A percentile compares a stretch with the other conserved stretches of the same genome.
Evolutionary conservation across 2,113 vertebrate species (phyloP).

Genomic region (Gasterosteus aculeatus): DNA sequence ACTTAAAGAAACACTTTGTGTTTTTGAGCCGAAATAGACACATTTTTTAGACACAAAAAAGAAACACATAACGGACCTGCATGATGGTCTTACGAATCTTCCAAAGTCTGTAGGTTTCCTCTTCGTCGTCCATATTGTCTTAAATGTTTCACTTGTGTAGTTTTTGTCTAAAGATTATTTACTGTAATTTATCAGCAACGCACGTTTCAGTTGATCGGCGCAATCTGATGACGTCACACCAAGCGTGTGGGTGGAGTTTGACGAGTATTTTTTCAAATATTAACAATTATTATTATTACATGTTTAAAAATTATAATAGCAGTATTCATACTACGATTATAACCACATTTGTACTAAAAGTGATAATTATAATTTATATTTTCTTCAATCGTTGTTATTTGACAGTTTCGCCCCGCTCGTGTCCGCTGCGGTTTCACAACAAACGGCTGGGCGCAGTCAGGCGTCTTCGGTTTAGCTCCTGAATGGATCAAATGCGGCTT

Average conservation of each 20-base stretch:
- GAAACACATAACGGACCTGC: constrained; percentile 81
- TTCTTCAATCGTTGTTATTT: not conserved
- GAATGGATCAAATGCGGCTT: not conserved
- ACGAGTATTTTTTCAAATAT: not conserved
- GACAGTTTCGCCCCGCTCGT: fast-evolving
- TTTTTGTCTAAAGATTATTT: not conserved
- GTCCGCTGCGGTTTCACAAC: constrained; percentile 35
- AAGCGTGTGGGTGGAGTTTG: not conserved
- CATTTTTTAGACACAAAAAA: not conserved
- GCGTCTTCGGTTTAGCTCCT: not conserved
- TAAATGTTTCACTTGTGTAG: not conserved
- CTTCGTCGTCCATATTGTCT: constrained; percentile 91
- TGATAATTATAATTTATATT: not conserved
- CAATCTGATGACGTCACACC: constrained; percentile 41
- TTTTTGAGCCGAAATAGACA: not conserved
- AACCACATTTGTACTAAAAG: too few species aligned
- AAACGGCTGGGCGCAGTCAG: constrained; percentile 30
- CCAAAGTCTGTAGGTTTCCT: constrained; percentile 96
- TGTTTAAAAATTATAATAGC: not conserved
- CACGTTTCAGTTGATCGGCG: constrained; percentile 39
- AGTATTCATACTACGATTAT: not conserved
- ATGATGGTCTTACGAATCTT: constrained; percentile 98
- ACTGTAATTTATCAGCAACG: not conserved
- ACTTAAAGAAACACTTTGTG: not conserved
- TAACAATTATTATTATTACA: not conserved